Conservation (phyloP, 2,888 invertebrate species). For the Troides aeacus region DNA sequence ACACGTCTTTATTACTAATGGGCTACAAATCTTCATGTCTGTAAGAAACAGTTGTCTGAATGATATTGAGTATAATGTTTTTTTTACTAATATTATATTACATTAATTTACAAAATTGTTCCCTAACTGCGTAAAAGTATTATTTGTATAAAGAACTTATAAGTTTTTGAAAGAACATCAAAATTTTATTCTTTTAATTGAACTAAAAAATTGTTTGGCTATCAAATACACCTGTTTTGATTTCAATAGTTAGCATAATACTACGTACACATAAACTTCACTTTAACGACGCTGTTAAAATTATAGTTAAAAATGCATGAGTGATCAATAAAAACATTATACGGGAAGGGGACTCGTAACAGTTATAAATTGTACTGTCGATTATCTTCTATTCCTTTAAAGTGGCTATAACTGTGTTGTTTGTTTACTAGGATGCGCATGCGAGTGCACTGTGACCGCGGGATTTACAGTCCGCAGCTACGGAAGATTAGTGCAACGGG, state of each 20-base stretch:
- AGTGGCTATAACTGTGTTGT: conserved; percentile 36
- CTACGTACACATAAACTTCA: neutral
- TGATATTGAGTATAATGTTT: neutral
- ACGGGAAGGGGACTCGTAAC: conserved; percentile 9
- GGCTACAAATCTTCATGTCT: conserved; percentile 16
- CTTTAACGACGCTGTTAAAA: neutral
- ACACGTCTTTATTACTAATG: conserved; percentile 24
- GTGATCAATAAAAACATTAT: conserved; percentile 7
- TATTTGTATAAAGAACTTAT: no score
- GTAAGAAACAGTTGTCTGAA: neutral
- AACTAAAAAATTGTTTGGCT: no score
- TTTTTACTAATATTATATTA: no score
- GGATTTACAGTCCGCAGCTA: conserved; percentile 46
- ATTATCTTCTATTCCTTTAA: conserved; percentile 28
- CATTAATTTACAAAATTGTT: no score
- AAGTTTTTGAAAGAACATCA: no score
- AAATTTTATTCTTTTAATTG: no score
- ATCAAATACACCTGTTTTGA: no score
- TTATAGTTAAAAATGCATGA: conserved; percentile 9
- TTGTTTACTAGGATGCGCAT: conserved; percentile 44
- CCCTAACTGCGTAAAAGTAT: no score
- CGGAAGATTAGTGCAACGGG: conserved; percentile 58
- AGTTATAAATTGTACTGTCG: conserved; percentile 15
- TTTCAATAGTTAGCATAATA: neutral
- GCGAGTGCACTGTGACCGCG: conserved; percentile 43